Conservation (phyloP, 2,113 vertebrate species). For the Macquaria australasica region DNA sequence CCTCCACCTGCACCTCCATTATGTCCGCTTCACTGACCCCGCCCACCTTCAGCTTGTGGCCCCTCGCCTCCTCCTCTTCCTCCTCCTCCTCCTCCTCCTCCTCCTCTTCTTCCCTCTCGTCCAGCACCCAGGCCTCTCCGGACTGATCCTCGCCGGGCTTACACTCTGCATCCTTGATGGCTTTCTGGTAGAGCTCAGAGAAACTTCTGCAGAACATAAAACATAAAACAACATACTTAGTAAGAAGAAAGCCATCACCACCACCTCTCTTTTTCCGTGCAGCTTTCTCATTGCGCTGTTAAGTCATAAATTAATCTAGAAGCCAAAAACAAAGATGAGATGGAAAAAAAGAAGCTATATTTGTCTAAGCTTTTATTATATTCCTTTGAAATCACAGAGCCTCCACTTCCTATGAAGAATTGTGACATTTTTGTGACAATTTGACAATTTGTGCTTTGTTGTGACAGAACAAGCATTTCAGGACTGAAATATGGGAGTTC, state of each 20-base stretch:
- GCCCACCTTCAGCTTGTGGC: conserved; percentile 50
- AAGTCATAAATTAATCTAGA: conserved; percentile 31
- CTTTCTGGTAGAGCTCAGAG: conserved; percentile 91
- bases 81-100: conserved; percentile 56
- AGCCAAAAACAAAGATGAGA: conserved; percentile 12
- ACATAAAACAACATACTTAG: not conserved
- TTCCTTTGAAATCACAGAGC: conserved; percentile 26
- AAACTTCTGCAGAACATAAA: conserved; percentile 86
- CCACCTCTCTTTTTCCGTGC: not conserved
- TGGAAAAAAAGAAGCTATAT: conserved; percentile 13
- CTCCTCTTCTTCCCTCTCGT: conserved; percentile 78
- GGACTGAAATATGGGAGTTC: conserved; percentile 4
- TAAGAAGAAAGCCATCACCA: not conserved
- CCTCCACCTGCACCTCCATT: conserved; percentile 41
- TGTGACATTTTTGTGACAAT: conserved; percentile 34
- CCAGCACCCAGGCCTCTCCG: conserved; percentile 85
- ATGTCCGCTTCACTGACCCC: conserved; percentile 46
- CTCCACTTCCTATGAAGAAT: not conserved
- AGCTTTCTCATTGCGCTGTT: not conserved
- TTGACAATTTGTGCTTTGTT: conserved; percentile 45
- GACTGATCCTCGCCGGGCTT: conserved; percentile 82
- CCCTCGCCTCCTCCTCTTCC: conserved; percentile 25
- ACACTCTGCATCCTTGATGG: conserved; percentile 89
- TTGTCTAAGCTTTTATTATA: conserved; percentile 24
- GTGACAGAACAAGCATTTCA: conserved; percentile 34